Percentiles rank a stretch among this genome's conserved stretches.
phyloP scores from a whole-genome alignment of 2,113 vertebrate genomes.

The Spea bombifrons region DNA sequence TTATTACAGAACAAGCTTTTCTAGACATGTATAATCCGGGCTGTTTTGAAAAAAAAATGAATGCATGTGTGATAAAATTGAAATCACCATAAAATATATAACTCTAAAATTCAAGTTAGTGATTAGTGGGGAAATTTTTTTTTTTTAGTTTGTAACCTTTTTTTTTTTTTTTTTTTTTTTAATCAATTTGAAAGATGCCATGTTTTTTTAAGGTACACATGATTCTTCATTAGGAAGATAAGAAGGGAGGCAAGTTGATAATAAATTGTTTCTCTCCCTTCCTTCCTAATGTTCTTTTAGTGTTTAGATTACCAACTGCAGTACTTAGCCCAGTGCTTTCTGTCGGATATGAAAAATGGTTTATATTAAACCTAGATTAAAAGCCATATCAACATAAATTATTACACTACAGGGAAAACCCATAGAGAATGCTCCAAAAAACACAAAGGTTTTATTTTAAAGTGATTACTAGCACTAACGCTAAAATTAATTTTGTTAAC shows the following conservation, averaged over 20 bases:
- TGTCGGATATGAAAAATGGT: not conserved
- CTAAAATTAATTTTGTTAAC: not conserved
- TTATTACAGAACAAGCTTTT: too few species aligned
- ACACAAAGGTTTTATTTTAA: not conserved
- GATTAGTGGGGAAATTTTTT: too few species aligned
- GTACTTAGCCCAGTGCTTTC: not conserved
- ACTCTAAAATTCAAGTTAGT: too few species aligned
- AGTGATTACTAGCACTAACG: not conserved
- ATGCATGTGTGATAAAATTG: too few species aligned
- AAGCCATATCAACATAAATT: constrained; percentile 1
- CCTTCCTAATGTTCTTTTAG: constrained; percentile 18
- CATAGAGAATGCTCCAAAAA: not conserved
- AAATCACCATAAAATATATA: too few species aligned
- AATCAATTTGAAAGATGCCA: not conserved
- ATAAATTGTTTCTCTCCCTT: constrained; percentile 1
- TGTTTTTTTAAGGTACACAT: constrained; percentile 4
- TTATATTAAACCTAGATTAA: constrained; percentile 7
- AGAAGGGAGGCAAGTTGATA: constrained; percentile 2
- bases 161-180: too few species aligned
- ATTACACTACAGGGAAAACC: not conserved
- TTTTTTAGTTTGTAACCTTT: too few species aligned
- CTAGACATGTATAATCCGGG: too few species aligned
- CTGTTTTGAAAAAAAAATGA: too few species aligned
- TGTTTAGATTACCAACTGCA: not conserved
- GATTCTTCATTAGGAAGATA: constrained; percentile 2